Base-by-base conservation (phyloP, 2,888 invertebrate species). In the Polymixis lichenea region DNA sequence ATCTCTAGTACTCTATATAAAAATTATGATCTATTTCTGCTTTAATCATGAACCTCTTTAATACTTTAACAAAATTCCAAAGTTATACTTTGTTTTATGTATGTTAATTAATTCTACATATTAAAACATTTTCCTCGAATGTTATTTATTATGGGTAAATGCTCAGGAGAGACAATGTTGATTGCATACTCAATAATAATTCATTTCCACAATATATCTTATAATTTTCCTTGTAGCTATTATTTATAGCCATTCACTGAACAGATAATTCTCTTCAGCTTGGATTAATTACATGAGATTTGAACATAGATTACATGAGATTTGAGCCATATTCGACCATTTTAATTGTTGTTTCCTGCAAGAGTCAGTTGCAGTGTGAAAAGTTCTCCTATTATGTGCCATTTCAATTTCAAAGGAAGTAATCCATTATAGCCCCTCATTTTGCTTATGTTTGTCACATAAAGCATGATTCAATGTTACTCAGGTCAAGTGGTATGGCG, bases 401-500 rank as follows among this genome's bases (percentile, higher is more conserved):
- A 38, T 58, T 78, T 9, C 0, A 25, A 78, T 46, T 49, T 56
- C 7, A 51, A 56, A 56, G 55, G 22, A 62, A 62, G 25, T 58
- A 0, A 46, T 67, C 32, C 19, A 49, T 75, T 69, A 32, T 15
- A 11, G 17, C 22, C 58, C 28, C 28, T 46, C 11, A n/a, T 65
- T 56, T 58, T 60, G 56, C 25, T 25, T 4, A 62, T 0, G 8
- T 22, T 25, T 22, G 3, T 65, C 3, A 55, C 4, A 11, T 43
- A 38, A 56, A 66, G 17, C 6, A 66, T 73, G 15, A 62, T 60
- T 51, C 32, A 32, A 61, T 67, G 0, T n/a, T 19, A 64, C 89
- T 22, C 86, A 98, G 98, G 98, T 68, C 97, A 98, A 92, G 97
- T 98, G 87, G 94, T 98, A 88, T 99, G 99, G 98, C 97, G 99